Evolutionary conservation across 2,113 vertebrate genomes (phyloP).

Genomic region (Astatoreochromis straeleni): DNA sequence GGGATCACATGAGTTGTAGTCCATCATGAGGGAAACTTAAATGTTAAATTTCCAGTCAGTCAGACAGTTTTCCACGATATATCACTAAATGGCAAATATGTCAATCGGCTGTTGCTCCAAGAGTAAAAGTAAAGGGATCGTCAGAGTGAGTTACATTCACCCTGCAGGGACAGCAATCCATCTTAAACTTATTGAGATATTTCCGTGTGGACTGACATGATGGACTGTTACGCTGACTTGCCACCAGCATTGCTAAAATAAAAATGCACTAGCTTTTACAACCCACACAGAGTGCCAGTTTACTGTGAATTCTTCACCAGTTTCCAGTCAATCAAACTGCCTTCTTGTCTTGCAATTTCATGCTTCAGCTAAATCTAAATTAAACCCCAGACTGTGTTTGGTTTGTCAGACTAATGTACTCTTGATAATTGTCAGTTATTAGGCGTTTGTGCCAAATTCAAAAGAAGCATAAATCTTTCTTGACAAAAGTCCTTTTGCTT

Average conservation of each 20-base stretch:
- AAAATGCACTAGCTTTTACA: background rate
- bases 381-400: constrained; percentile 10
- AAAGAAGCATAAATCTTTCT: background rate
- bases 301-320: background rate
- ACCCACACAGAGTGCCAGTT: background rate
- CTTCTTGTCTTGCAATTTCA: constrained; percentile 25
- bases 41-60: background rate
- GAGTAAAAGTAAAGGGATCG: background rate
- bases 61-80: background rate
- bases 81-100: background rate
- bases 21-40: background rate
- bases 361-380: constrained; percentile 31
- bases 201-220: background rate
- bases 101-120: background rate
- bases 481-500: background rate
- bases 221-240: background rate
- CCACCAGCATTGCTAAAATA: background rate
- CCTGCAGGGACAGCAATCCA: background rate
- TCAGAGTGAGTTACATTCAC: background rate
- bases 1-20: background rate
- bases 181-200: background rate
- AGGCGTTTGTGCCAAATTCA: background rate
- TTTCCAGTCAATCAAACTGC: constrained; percentile 1
- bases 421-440: constrained; percentile 4
- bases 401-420: background rate